Evolutionary conservation across 2,113 vertebrate genomes (phyloP).

Genomic region (Monopterus albus): DNA sequence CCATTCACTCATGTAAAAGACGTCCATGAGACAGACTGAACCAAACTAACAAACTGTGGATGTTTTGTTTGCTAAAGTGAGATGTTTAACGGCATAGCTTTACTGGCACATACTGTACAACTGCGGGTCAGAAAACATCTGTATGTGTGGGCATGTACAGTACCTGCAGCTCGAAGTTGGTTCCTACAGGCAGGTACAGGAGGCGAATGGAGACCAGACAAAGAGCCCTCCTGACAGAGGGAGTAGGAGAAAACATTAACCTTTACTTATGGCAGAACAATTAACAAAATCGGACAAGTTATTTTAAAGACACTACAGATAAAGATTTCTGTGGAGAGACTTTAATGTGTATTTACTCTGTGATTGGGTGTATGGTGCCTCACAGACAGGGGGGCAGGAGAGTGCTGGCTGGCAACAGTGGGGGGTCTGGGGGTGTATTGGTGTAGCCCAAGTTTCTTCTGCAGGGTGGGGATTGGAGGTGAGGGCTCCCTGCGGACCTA

Average conservation of each 20-base stretch:
- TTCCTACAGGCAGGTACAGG: conserved; percentile 91
- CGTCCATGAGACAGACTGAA: no score
- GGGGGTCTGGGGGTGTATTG: conserved; percentile 80
- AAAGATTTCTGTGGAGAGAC: not conserved
- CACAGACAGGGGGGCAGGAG: conserved; percentile 64
- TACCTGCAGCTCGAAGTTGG: conserved; percentile 89
- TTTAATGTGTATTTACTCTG: not conserved
- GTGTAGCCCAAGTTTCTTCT: conserved; percentile 73
- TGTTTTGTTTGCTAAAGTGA: not conserved
- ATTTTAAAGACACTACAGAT: not conserved
- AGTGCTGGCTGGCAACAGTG: conserved; percentile 80
- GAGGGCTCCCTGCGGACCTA: conserved; percentile 83
- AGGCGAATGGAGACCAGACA: conserved; percentile 86
- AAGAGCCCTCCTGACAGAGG: conserved; percentile 78
- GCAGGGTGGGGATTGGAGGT: conserved; percentile 86
- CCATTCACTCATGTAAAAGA: no score
- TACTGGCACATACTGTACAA: not conserved
- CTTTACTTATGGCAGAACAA: not conserved
- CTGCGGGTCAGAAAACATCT: not conserved
- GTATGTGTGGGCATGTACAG: not conserved
- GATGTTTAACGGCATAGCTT: not conserved
- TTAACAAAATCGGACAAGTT: not conserved
- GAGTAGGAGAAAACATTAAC: not conserved
- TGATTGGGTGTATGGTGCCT: conserved; percentile 38
- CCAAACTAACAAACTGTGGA: not conserved